Base-by-base conservation (phyloP, 2,888 invertebrate genomes). In the Philereme vetulata region DNA sequence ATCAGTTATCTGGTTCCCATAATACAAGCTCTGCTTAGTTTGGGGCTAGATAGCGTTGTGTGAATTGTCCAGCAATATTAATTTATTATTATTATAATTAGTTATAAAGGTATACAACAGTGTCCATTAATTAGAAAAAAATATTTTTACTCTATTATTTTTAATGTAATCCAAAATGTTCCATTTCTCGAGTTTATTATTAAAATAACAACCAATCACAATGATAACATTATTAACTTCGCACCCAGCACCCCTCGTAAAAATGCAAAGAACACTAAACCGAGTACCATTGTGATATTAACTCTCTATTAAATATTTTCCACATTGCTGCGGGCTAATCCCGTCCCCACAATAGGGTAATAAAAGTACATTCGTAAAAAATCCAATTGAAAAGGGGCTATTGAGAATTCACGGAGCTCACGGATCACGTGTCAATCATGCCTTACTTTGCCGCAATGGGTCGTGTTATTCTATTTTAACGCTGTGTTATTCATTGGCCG, bases 381-480 rank as follows among this genome's bases (percentile, higher is more conserved):
- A 65, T 66, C 60, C 74, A 78, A 85, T 81, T 83, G 79, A 81
- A 82, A 77, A 68, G 65, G 76, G 75, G 72, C 78, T 75, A 81
- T 84, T 85, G 81, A 84, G 81, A 78, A 83, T 80, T 76, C 82
- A 76, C 78, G 75, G 71, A 66, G 78, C 70, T 72, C 76, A 72
- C 78, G 86, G 85, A 86, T 90, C 90, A 86, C 86, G 89, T 85
- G 91, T 91, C 91, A 91, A 91, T 92, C 91, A 92, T 77, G 79
- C 77, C 79, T 82, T 82, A 80, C 76, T 79, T 76, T 74, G 77
- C 82, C 78, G 81, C 82, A 80, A 80, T 82, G 82, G 82, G 79
- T 82, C 84, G 82, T 87, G 88, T 89, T 89, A 85, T 89, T 88
- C 85, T 84, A 84, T 90, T 87, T 82, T 80, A 82, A 79, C 77